Conservation (phyloP, 2,888 invertebrate species). For the Xylophagus ater region DNA sequence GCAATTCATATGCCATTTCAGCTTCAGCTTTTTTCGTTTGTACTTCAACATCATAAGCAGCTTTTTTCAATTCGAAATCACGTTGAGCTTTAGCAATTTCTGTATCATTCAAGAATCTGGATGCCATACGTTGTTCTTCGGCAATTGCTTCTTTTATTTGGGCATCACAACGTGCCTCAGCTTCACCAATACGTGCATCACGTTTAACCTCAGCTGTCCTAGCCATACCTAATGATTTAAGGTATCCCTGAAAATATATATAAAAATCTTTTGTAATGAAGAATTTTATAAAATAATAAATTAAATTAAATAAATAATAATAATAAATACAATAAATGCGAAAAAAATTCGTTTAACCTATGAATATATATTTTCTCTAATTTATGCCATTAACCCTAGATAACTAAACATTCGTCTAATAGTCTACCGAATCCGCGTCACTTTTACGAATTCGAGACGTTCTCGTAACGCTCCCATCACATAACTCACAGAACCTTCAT, state of each 20-base stretch:
- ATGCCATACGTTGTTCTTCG: constrained; percentile 91
- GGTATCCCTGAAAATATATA: constrained; percentile 45
- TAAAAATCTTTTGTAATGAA: constrained; percentile 6
- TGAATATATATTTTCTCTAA: too few relatives aligned
- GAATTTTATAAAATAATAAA: constrained; percentile 5
- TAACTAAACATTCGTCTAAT: too few relatives aligned
- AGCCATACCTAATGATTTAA: constrained; percentile 90
- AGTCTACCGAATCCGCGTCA: too few relatives aligned
- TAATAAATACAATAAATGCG: too few relatives aligned
- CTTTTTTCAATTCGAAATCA: constrained; percentile 94
- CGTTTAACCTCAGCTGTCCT: constrained; percentile 90
- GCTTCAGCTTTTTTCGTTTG: constrained; percentile 82
- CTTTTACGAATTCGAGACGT: too few relatives aligned
- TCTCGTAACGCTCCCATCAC: too few relatives aligned
- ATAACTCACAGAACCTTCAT: too few relatives aligned
- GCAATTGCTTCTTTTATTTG: constrained; percentile 71
- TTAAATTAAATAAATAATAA: constrained; percentile 2
- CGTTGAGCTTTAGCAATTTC: constrained; percentile 95
- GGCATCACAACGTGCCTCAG: constrained; percentile 87
- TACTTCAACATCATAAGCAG: constrained; percentile 93
- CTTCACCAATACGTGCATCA: constrained; percentile 94
- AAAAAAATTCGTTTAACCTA: too few relatives aligned
- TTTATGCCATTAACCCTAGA: too few relatives aligned
- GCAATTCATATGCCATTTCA: constrained; percentile 84
- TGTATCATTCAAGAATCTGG: constrained; percentile 87